phyloP scores from a whole-genome alignment of 2,797 vertebrate species.

The Fratercula arctica region DNA sequence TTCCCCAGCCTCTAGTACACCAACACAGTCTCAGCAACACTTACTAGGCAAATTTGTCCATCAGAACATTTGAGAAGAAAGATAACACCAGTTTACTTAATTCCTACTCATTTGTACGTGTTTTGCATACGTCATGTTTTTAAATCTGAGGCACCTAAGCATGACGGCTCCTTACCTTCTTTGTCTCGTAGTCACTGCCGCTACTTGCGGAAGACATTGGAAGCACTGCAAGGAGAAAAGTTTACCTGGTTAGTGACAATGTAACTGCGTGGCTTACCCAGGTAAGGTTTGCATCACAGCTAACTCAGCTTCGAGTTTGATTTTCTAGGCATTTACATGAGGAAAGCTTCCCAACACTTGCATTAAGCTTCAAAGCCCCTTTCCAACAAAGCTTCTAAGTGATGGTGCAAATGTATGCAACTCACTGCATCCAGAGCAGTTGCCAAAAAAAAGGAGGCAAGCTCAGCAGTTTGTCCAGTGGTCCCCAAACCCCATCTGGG shows the following conservation, averaged over 20 bases:
- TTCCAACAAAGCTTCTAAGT: not conserved
- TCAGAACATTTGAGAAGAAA: not conserved
- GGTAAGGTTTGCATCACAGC: no score
- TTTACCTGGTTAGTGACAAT: not conserved
- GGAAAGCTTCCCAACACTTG: not conserved
- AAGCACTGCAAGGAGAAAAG: conserved; percentile 69
- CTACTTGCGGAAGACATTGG: conserved; percentile 65
- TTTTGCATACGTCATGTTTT: rapidly evolving
- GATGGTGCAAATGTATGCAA: rapidly evolving
- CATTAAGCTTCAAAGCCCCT: not conserved
- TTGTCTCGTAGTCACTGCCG: conserved; percentile 4
- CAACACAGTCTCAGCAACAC: not conserved
- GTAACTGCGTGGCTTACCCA: rapidly evolving
- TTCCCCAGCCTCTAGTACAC: not conserved
- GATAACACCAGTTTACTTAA: not conserved
- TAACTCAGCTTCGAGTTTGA: not conserved
- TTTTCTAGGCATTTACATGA: not conserved
- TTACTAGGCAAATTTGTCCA: not conserved
- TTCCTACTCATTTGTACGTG: not conserved
- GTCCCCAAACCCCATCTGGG: not conserved
- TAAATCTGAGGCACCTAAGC: not conserved
- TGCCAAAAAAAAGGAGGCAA: not conserved
- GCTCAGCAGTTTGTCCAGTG: not conserved
- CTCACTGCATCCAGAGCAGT: not conserved
- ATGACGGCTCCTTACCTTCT: conserved; percentile 50